phyloP scores from a whole-genome alignment of 2,797 vertebrate genomes.

The Brachymystax lenok region DNA sequence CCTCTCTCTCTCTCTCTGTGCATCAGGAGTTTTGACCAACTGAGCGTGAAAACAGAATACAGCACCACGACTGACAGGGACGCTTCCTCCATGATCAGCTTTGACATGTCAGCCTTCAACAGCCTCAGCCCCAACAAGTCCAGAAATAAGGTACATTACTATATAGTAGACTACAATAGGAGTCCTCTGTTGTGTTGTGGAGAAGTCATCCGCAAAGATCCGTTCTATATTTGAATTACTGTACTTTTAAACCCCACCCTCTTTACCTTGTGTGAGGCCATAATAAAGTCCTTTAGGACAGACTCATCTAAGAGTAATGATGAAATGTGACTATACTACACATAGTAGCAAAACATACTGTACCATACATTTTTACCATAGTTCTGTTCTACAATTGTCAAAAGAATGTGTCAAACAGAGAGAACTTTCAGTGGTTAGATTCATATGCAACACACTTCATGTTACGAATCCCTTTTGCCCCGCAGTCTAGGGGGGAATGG shows the following conservation, averaged over 20 bases:
- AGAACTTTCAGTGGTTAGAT: neutral
- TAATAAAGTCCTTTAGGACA: neutral
- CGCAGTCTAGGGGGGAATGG: too few relatives aligned
- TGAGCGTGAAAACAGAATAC: slow-evolving; percentile 68
- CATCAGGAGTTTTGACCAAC: slow-evolving; percentile 70
- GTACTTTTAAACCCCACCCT: neutral
- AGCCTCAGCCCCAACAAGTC: slow-evolving; percentile 47
- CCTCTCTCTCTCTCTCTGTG: slow-evolving; percentile 16
- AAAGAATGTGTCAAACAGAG: neutral
- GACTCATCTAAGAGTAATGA: neutral
- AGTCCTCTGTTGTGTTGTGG: neutral
- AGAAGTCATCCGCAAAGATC: neutral
- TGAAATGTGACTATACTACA: neutral
- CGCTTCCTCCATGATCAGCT: slow-evolving; percentile 55
- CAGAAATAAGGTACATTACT: slow-evolving; percentile 35
- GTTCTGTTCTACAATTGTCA: neutral
- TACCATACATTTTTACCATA: too few relatives aligned
- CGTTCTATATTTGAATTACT: neutral
- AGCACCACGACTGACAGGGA: slow-evolving; percentile 50
- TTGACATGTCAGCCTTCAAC: slow-evolving; percentile 54
- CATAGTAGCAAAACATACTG: too few relatives aligned
- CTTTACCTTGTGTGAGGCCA: neutral
- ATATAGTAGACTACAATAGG: neutral
- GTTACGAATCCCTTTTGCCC: too few relatives aligned
- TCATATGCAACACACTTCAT: neutral